Evolutionary conservation across 2,888 invertebrate species (phyloP).

Genomic region (Stegophylla sp.): DNA sequence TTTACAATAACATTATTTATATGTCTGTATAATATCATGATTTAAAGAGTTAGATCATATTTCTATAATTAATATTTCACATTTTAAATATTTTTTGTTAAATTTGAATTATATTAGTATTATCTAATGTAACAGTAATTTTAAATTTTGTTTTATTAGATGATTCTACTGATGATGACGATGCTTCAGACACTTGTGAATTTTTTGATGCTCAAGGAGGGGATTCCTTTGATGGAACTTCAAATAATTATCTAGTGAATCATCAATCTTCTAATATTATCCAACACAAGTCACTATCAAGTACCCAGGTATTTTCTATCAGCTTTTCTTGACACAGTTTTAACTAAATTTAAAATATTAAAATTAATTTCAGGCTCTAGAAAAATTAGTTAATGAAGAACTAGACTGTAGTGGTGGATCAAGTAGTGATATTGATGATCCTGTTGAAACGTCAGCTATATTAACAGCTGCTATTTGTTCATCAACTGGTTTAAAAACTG

Average conservation of each 20-base stretch:
- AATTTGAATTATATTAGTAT: neutral
- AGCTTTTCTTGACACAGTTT: neutral
- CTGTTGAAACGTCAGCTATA: conserved; percentile 62
- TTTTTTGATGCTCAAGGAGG: conserved; percentile 69
- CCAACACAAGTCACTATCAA: conserved; percentile 57
- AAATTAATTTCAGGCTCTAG: conserved; percentile 53
- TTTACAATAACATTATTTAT: too few species aligned
- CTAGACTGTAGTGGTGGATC: conserved; percentile 62
- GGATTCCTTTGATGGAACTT: conserved; percentile 57
- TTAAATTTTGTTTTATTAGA: conserved; percentile 27
- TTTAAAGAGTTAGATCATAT: too few species aligned
- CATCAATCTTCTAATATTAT: conserved; percentile 40
- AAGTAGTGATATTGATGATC: conserved; percentile 64
- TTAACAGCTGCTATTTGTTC: conserved; percentile 61
- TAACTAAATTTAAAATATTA: neutral
- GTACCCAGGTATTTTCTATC: conserved; percentile 50
- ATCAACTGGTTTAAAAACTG: conserved; percentile 59
- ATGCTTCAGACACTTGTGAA: conserved; percentile 70
- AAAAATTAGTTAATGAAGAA: conserved; percentile 60
- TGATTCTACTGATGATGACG: conserved; percentile 62
- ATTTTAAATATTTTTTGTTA: too few species aligned
- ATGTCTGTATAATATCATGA: too few species aligned
- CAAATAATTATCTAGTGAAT: conserved; percentile 52
- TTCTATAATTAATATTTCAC: too few species aligned
- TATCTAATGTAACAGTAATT: neutral